These are phyloP conservation scores for Philereme vetulata DNA, from an alignment of 2,888 invertebrate species.

Conservation along the genomic window DNA sequence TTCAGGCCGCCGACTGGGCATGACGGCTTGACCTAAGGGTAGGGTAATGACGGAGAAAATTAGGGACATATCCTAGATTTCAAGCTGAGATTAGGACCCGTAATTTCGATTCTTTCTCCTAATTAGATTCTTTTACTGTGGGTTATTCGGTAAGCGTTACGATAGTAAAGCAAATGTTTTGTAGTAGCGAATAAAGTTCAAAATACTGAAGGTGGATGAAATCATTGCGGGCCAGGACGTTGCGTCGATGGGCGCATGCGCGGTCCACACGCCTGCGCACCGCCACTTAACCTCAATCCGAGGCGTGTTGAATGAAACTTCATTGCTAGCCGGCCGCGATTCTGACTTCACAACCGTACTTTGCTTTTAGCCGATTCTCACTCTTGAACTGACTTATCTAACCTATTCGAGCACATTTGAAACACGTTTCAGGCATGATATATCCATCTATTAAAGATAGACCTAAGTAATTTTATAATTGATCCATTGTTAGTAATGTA, in stretches of 20 bases:
- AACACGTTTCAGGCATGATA: constrained; percentile 26
- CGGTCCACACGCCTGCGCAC: constrained; percentile 70
- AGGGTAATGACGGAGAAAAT: constrained; percentile 34
- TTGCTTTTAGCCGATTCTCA: constrained; percentile 64
- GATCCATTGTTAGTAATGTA: not conserved
- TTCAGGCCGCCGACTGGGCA: constrained; percentile 37
- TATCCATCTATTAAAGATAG: constrained; percentile 12
- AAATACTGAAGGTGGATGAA: constrained; percentile 70
- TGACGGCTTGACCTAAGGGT: constrained; percentile 34
- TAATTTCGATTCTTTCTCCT: not conserved
- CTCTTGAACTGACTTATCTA: constrained; percentile 53
- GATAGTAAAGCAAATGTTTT: constrained; percentile 24
- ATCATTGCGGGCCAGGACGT: constrained; percentile 68
- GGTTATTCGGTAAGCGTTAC: constrained; percentile 3
- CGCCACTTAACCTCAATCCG: constrained; percentile 77
- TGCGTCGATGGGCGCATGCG: constrained; percentile 58
- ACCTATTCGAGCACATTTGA: constrained; percentile 40
- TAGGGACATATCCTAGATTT: constrained; percentile 26
- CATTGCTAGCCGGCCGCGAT: constrained; percentile 61
- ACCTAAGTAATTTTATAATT: not conserved
- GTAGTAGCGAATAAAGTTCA: constrained; percentile 54
- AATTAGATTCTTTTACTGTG: constrained; percentile 1
- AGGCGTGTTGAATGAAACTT: constrained; percentile 81
- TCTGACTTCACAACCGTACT: constrained; percentile 56
- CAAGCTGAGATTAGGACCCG: constrained; percentile 14